Evolutionary conservation across 2,113 vertebrate species (phyloP).

Genomic region (Seriola dumerili): DNA sequence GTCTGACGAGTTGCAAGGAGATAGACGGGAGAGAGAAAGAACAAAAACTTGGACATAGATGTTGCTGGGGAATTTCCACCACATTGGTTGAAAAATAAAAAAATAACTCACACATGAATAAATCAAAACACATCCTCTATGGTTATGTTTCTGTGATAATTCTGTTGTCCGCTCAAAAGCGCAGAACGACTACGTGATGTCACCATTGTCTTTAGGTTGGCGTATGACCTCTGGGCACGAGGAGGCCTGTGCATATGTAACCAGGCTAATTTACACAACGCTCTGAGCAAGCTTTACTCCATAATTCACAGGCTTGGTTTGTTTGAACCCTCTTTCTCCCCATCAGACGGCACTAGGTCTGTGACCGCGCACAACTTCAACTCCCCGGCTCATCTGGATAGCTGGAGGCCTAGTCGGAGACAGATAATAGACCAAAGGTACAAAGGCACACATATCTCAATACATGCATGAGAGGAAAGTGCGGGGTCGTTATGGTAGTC

Average conservation of each 20-base stretch:
- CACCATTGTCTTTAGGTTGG: constrained; percentile 68
- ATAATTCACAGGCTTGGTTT: constrained; percentile 82
- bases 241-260: constrained; percentile 83
- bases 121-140: constrained; percentile 22
- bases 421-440: constrained; percentile 84
- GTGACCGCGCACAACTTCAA: constrained; percentile 61
- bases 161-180: constrained; percentile 44
- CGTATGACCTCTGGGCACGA: constrained; percentile 72
- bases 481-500: constrained; percentile 76
- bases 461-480: constrained; percentile 74
- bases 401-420: constrained; percentile 80
- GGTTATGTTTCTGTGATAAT: constrained; percentile 46
- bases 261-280: constrained; percentile 84
- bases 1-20: constrained; percentile 43
- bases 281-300: constrained; percentile 80
- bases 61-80: constrained; percentile 33
- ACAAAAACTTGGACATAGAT: constrained; percentile 21
- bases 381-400: constrained; percentile 74
- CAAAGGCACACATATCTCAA: constrained; percentile 81
- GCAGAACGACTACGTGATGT: constrained; percentile 55
- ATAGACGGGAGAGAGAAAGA: constrained; percentile 21
- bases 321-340: constrained; percentile 82
- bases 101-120: constrained; percentile 30
- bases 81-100: constrained; percentile 28
- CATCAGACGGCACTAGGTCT: constrained; percentile 78